Percentiles rank a stretch among this genome's conserved stretches.
These are phyloP conservation scores for Xenops minutus DNA, from an alignment of 2,797 vertebrate species.

Conservation along the genomic window DNA sequence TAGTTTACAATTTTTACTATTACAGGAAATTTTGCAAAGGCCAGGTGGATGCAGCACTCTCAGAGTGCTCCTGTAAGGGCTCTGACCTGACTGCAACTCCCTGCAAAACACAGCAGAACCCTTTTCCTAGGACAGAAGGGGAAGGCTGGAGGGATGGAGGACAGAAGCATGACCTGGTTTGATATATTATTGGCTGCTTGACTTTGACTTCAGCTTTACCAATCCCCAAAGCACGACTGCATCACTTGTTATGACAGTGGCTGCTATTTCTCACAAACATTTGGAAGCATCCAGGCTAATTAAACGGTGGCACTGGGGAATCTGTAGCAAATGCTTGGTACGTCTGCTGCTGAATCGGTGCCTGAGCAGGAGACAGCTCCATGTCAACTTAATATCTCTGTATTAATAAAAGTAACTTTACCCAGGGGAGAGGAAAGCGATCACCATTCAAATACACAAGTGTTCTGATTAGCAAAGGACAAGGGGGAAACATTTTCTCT, in stretches of 20 bases:
- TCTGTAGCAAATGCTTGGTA: not conserved
- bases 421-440: constrained; percentile 44
- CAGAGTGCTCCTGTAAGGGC: not conserved
- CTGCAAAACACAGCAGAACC: not conserved
- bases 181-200: not conserved
- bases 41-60: not conserved
- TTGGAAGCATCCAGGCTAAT: not conserved
- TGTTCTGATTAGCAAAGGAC: constrained; percentile 60
- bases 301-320: constrained; percentile 10
- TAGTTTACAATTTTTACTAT: not conserved
- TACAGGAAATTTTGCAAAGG: not conserved
- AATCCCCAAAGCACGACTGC: not conserved
- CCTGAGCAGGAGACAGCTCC: constrained; percentile 32
- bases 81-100: not conserved
- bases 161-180: not conserved
- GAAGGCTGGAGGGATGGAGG: not conserved
- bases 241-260: not conserved
- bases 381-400: constrained; percentile 18
- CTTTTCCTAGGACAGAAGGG: not conserved
- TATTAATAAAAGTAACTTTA: constrained; percentile 49
- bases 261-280: not conserved
- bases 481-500: constrained; percentile 48
- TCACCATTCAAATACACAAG: constrained; percentile 64
- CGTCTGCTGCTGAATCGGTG: not conserved
- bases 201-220: constrained; percentile 22